A percentile compares a stretch with the other conserved stretches of the same genome.
Conservation (phyloP, 2,797 vertebrate species). For the Pogoniulus pusillus region DNA sequence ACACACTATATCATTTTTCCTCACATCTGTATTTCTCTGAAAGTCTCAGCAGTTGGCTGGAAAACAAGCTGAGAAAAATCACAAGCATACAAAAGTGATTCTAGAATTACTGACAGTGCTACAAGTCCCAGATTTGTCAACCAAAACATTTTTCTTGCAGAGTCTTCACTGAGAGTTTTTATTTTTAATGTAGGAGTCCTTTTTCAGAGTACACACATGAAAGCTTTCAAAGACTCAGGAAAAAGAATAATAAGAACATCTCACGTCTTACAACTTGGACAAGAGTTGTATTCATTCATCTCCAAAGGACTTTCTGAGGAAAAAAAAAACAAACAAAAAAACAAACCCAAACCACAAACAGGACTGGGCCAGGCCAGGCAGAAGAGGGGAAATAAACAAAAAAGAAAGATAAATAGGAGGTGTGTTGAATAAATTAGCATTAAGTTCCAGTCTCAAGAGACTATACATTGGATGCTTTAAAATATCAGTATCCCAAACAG, state of each 20-base stretch:
- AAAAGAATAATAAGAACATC: not conserved
- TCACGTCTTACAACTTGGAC: not conserved
- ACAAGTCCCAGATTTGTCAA: not conserved
- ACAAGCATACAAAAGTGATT: not conserved
- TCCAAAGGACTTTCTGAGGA: not conserved
- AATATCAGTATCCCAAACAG: not conserved
- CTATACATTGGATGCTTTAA: not conserved
- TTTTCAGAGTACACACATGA: not conserved
- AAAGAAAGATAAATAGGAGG: no score
- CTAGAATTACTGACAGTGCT: not conserved
- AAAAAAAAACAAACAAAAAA: not conserved
- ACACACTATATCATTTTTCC: not conserved
- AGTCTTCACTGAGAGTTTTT: not conserved
- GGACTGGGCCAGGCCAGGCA: no score
- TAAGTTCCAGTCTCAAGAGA: not conserved
- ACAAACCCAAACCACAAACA: no score
- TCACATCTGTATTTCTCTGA: not conserved
- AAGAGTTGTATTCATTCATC: not conserved
- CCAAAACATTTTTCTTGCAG: not conserved
- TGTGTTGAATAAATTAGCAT: not conserved
- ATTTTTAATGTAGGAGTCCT: not conserved
- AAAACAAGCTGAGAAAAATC: not conserved
- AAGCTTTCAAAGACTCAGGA: not conserved
- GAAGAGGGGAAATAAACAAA: not conserved
- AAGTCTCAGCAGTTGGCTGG: not conserved